Conservation (phyloP, 2,797 vertebrate species). For the Dryobates pubescens region DNA sequence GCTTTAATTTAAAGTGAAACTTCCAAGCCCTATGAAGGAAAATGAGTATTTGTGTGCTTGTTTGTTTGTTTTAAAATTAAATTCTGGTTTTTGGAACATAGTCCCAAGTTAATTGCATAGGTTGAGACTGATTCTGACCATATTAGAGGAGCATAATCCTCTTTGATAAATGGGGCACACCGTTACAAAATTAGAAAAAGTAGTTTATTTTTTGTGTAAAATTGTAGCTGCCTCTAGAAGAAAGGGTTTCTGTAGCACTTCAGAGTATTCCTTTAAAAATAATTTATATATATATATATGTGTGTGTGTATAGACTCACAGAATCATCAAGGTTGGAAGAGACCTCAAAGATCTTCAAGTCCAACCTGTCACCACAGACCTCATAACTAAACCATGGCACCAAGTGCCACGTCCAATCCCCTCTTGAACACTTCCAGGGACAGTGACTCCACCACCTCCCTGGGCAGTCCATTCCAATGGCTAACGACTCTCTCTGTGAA, state of each 20-base stretch:
- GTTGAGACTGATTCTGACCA: neutral
- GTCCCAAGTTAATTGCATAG: neutral
- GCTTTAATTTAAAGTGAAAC: neutral
- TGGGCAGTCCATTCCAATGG: too few species aligned
- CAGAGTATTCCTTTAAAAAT: neutral
- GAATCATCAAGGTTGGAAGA: too few species aligned
- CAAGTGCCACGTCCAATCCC: too few species aligned
- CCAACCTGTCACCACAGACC: too few species aligned
- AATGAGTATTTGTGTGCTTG: neutral
- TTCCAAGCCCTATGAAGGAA: neutral
- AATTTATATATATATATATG: neutral
- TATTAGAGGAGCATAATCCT: neutral
- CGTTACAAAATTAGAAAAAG: conserved; percentile 22
- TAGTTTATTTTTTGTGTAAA: neutral
- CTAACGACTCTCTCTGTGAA: too few species aligned
- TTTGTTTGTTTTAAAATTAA: neutral
- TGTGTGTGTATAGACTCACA: too few species aligned
- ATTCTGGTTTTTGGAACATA: conserved; percentile 16
- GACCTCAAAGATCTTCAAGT: too few species aligned
- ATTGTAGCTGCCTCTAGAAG: neutral
- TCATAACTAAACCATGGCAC: too few species aligned
- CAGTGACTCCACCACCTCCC: too few species aligned
- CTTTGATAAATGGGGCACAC: neutral
- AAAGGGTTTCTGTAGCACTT: neutral
- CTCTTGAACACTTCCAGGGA: too few species aligned